Percentiles rank a stretch among this genome's conserved stretches.
Conservation (phyloP, 2,113 vertebrate species). For the Parus major region DNA sequence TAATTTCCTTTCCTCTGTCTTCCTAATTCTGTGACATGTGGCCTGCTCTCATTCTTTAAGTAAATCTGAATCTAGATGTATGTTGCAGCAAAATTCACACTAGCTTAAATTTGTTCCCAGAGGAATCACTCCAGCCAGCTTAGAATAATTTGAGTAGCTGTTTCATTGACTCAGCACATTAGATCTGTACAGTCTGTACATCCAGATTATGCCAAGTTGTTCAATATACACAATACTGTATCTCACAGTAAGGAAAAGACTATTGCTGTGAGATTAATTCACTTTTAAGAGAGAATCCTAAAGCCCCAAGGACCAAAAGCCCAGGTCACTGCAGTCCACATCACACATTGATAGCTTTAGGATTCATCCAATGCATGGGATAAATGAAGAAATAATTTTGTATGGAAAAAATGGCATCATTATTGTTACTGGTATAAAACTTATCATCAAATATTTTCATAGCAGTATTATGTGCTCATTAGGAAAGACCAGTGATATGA, state of each 20-base stretch:
- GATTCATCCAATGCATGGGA: neutral
- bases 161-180: constrained; percentile 7
- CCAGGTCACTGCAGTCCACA: neutral
- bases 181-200: neutral
- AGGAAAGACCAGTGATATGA: neutral
- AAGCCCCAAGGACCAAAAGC: neutral
- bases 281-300: neutral
- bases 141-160: neutral
- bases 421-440: neutral
- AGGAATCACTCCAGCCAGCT: neutral
- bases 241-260: neutral
- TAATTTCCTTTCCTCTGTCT: neutral
- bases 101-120: neutral
- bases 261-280: neutral
- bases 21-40: neutral
- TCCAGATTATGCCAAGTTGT: neutral
- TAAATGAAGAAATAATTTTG: neutral
- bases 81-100: neutral
- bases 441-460: neutral
- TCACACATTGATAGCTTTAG: neutral
- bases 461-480: neutral
- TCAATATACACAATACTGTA: neutral
- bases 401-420: neutral
- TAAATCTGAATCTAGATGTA: neutral
- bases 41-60: neutral